Evolutionary conservation across 1,140 invertebrate genomes (phyloP).

Genomic region (Radopholus similis): DNA sequence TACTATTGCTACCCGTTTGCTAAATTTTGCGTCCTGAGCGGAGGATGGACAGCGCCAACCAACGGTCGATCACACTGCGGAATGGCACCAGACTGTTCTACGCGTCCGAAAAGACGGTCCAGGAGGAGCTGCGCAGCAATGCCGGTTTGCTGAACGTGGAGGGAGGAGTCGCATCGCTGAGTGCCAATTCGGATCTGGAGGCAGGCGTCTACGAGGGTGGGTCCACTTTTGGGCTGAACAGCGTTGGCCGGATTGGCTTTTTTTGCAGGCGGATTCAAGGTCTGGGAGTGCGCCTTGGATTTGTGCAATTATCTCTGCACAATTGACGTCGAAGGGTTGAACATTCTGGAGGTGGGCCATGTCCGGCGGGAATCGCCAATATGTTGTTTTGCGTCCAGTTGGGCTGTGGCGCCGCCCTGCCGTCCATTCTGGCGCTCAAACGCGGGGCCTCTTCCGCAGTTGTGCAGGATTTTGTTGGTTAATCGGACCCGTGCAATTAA

Average conservation of each 20-base stretch:
- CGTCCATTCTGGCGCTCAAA: constrained; percentile 23
- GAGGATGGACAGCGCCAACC: not conserved
- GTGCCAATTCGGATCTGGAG: constrained; percentile 17
- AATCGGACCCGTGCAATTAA: not conserved
- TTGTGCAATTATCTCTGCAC: constrained; percentile 12
- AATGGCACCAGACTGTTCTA: constrained; percentile 5
- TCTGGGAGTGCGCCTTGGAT: constrained; percentile 39
- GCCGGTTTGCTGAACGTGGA: not conserved
- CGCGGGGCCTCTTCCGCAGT: constrained; percentile 16
- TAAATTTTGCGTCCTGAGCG: no score
- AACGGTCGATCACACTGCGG: not conserved
- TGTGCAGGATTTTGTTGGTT: constrained; percentile 33
- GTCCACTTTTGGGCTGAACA: not conserved
- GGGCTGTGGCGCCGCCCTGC: constrained; percentile 36
- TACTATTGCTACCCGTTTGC: no score
- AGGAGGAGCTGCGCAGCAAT: not conserved
- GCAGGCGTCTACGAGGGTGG: constrained; percentile 21
- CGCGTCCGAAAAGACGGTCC: not conserved
- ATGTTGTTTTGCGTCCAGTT: constrained; percentile 14
- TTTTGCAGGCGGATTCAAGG: constrained; percentile 29
- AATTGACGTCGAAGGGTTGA: constrained; percentile 15
- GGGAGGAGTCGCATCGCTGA: not conserved
- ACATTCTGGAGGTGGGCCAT: constrained; percentile 20
- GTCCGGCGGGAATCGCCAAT: not conserved
- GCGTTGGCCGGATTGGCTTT: no score